A percentile compares a stretch with the other conserved stretches of the same genome.
These are phyloP conservation scores for Holacanthus passer DNA, from an alignment of 2,113 vertebrate genomes.

Conservation along the genomic window DNA sequence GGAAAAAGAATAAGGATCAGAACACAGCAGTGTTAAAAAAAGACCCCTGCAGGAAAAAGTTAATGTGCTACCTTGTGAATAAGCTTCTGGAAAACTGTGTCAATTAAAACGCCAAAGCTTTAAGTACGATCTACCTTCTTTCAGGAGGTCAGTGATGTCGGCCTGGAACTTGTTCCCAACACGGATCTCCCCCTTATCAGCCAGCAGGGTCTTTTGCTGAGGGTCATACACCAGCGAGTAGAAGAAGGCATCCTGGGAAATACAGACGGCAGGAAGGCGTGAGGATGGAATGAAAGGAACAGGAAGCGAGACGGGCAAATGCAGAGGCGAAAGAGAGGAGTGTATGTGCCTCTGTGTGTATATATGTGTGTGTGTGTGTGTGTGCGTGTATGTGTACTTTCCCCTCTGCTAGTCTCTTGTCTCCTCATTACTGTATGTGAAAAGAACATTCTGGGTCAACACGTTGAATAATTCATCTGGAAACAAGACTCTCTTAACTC, in stretches of 20 bases:
- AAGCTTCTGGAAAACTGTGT: slow-evolving; percentile 9
- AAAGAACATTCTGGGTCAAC: slow-evolving; percentile 85
- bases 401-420: slow-evolving; percentile 73
- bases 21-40: slow-evolving; percentile 3
- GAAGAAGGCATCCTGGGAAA: slow-evolving; percentile 96
- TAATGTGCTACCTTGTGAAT: slow-evolving; percentile 12
- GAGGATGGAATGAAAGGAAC: slow-evolving; percentile 47
- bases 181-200: slow-evolving; percentile 98
- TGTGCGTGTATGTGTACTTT: slow-evolving; percentile 17
- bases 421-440: slow-evolving; percentile 84
- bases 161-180: slow-evolving; percentile 98
- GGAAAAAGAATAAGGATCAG: slow-evolving; percentile 10
- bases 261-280: slow-evolving; percentile 39
- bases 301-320: slow-evolving; percentile 40
- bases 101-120: not conserved
- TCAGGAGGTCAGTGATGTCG: slow-evolving; percentile 94
- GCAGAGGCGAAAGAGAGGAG: slow-evolving; percentile 29
- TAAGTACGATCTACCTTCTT: slow-evolving; percentile 86
- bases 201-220: slow-evolving; percentile 96
- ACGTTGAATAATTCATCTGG: slow-evolving; percentile 84
- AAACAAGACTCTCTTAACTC: slow-evolving; percentile 69
- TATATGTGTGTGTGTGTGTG: slow-evolving; percentile 7
- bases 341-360: slow-evolving; percentile 1
- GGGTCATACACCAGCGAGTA: slow-evolving; percentile 98
- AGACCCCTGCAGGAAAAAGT: slow-evolving; percentile 26